Evolutionary conservation across 2,113 vertebrate genomes (phyloP).

Genomic region (Etheostoma spectabile): DNA sequence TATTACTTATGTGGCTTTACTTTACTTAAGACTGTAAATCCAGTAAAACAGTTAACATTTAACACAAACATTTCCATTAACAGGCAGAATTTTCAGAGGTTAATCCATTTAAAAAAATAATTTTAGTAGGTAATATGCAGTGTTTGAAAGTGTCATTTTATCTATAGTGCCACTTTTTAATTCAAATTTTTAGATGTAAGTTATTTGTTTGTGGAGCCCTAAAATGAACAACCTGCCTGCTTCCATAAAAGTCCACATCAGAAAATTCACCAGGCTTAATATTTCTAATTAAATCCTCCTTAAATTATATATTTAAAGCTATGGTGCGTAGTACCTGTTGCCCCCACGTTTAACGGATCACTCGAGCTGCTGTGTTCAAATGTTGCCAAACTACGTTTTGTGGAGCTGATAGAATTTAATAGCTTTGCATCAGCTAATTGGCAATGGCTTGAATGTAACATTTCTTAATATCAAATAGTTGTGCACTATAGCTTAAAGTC

Average conservation of each 20-base stretch:
- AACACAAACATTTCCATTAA: not conserved
- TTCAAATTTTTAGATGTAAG: not conserved
- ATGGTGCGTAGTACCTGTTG: no score
- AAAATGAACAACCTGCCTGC: not conserved
- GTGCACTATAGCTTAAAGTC: not conserved
- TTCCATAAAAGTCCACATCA: not conserved
- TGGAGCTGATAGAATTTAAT: no score
- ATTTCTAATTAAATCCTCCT: not conserved
- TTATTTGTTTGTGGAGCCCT: not conserved
- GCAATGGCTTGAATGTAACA: no score
- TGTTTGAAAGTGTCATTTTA: no score
- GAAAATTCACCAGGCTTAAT: not conserved
- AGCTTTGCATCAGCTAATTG: no score
- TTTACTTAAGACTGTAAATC: not conserved
- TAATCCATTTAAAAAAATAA: not conserved
- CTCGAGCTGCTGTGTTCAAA: no score
- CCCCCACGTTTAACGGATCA: no score
- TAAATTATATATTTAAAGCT: not conserved
- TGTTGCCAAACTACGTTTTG: no score
- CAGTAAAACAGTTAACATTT: not conserved
- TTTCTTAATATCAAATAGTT: no score
- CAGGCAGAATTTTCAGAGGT: not conserved
- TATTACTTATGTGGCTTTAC: not conserved
- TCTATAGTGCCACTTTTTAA: not conserved
- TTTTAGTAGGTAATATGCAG: not conserved